A percentile compares a stretch with the other conserved stretches of the same genome.
phyloP scores from a whole-genome alignment of 1,140 invertebrate species.

The Scaptodrosophila lebanonensis region DNA sequence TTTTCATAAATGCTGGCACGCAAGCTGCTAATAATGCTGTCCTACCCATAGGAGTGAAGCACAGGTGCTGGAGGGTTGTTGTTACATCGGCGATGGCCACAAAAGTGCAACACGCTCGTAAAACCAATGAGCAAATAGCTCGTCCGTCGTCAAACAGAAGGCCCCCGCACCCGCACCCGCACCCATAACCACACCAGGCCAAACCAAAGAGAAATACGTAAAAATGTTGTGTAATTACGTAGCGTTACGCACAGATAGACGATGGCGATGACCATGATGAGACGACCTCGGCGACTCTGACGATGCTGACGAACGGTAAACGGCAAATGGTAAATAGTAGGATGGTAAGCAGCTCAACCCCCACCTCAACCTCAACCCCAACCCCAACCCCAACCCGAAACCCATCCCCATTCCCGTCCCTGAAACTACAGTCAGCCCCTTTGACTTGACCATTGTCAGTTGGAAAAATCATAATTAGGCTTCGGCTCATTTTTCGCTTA shows the following conservation, averaged over 20 bases:
- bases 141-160: conserved; percentile 70
- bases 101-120: conserved; percentile 51
- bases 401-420: conserved; percentile 1
- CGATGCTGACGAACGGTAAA: conserved; percentile 1
- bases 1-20: conserved; percentile 72
- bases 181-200: conserved; percentile 45
- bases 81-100: conserved; percentile 48
- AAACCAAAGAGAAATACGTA: conserved; percentile 49
- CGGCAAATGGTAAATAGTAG: too few species aligned
- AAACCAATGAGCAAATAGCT: conserved; percentile 29
- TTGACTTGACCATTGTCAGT: conserved; percentile 57
- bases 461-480: conserved; percentile 69
- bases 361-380: too few species aligned
- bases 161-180: conserved; percentile 2
- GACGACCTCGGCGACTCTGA: background rate
- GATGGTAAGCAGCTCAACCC: too few species aligned
- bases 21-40: conserved; percentile 66
- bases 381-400: too few species aligned
- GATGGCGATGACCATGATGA: conserved; percentile 10
- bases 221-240: conserved; percentile 74
- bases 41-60: conserved; percentile 10
- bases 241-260: conserved; percentile 71
- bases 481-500: conserved; percentile 28
- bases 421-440: conserved; percentile 6
- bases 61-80: conserved; percentile 50